Base-by-base conservation (phyloP, 2,113 vertebrate species). In the Tinamus guttatus region DNA sequence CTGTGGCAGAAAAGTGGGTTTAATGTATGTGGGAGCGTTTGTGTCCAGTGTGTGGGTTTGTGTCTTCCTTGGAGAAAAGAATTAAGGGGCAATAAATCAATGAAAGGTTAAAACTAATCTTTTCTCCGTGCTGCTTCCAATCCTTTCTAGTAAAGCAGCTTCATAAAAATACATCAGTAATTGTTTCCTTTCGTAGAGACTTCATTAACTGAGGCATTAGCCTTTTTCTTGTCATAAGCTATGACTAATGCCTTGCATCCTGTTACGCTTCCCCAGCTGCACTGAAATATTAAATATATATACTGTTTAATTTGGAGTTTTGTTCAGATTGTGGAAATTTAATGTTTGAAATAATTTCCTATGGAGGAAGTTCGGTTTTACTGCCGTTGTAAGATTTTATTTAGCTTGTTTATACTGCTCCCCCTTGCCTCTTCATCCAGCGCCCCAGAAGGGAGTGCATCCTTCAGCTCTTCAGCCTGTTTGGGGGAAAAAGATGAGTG, bases 101-200 rank as follows among this genome's bases (percentile, higher is more conserved):
- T 94, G 54, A 80, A 92, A 92, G 73, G 64, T 95, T 95, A 88
- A 88, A 85, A 92, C 80, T 88, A 86, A 56, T 92, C 67, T 93
- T 82, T 95, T 92, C 38, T 95, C 54, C 71, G 74, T 27, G 5
- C 41, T 93, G 75, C 38, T 90, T 82, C 0, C 0, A 77, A 87
- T 90, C 80, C 68, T 79, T 88, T 88, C 67, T 85, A 69, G 71
- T 83, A 92, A 64, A 17, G 75, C 80, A 85, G 71, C 60, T 83
- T 90, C 68, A 86, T 90, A 63, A 96, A 58, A 90, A 92, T 90
- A 59, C 76, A 54, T 22, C 58, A 85, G 90, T 95, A 91, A 85
- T 93, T 91, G 85, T 94, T 94, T 79, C 67, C 62, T 85, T 91
- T 94, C 70, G 18, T 81, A 71, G 52, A 47, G 80, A 96, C 88